These are phyloP conservation scores for Zygaena filipendulae DNA, from an alignment of 2,888 invertebrate genomes.

Conservation along the genomic window DNA sequence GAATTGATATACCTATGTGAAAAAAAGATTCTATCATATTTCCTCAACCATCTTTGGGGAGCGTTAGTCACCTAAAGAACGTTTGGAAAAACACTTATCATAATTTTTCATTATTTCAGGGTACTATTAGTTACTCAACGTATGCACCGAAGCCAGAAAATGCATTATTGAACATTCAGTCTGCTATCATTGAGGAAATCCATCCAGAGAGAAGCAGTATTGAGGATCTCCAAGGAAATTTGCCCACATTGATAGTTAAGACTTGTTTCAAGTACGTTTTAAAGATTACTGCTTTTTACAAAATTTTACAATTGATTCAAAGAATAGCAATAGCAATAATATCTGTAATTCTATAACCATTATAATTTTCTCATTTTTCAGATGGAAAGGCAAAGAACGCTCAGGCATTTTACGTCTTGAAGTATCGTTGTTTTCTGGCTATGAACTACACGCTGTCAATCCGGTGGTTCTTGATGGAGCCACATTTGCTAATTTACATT, in stretches of 20 bases:
- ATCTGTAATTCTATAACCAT: too few species aligned
- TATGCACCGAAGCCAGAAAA: conserved; percentile 69
- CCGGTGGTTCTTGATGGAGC: conserved; percentile 65
- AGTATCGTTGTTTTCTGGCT: conserved; percentile 72
- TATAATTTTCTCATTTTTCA: conserved; percentile 22
- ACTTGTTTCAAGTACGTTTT: conserved; percentile 69
- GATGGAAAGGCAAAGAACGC: conserved; percentile 71
- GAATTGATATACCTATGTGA: too few species aligned
- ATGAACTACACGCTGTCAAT: conserved; percentile 66
- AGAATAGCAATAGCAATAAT: too few species aligned
- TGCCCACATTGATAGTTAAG: conserved; percentile 72
- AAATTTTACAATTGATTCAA: too few species aligned
- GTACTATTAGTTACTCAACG: conserved; percentile 72
- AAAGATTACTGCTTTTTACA: too few species aligned
- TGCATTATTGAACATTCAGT: conserved; percentile 68
- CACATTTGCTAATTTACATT: conserved; percentile 69
- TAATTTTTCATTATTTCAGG: conserved; percentile 41
- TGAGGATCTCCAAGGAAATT: conserved; percentile 73
- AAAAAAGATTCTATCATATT: too few species aligned
- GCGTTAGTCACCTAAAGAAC: too few species aligned
- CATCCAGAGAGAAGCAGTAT: conserved; percentile 71
- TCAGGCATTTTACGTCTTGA: conserved; percentile 72
- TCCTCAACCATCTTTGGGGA: background rate
- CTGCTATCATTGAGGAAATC: conserved; percentile 72
- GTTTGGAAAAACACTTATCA: too few species aligned